Percentiles rank a stretch among this genome's conserved stretches.
These are phyloP conservation scores for Turritopsis dohrnii DNA, from an alignment of 30 jellyfish, hydroid and myxozoan genomes.

Conservation along the genomic window DNA sequence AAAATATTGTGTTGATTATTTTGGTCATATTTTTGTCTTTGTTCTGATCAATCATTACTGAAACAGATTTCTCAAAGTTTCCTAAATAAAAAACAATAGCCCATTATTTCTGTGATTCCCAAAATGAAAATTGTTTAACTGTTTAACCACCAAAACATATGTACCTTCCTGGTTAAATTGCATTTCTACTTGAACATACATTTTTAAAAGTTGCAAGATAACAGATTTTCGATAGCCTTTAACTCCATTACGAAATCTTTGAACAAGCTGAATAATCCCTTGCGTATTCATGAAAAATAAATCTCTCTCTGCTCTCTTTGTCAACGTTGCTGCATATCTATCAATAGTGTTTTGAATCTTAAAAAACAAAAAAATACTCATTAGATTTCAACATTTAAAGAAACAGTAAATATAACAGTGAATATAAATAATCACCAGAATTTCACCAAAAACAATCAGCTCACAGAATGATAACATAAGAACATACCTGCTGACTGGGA, in stretches of 20 bases:
- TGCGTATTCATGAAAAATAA: constrained; percentile 70
- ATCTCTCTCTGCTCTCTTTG: constrained; percentile 77
- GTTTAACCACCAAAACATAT: too few species aligned
- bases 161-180: constrained; percentile 74
- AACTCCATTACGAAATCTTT: constrained; percentile 87
- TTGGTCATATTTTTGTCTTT: constrained; percentile 45
- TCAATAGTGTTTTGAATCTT: constrained; percentile 82
- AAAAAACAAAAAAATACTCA: not conserved
- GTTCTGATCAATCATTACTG: constrained; percentile 50
- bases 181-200: constrained; percentile 77
- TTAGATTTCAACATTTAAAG: not conserved
- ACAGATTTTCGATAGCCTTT: constrained; percentile 84
- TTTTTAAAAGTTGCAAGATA: constrained; percentile 48
- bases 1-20: constrained; percentile 47
- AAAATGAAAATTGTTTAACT: not conserved
- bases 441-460: too few species aligned
- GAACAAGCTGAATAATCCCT: constrained; percentile 82
- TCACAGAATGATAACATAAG: too few species aligned
- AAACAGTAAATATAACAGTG: too few species aligned
- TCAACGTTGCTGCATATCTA: constrained; percentile 70
- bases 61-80: constrained; percentile 80
- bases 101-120: not conserved
- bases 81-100: constrained; percentile 37
- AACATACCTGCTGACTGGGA: constrained; percentile 93
- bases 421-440: too few species aligned